phyloP scores from a whole-genome alignment of 2,797 vertebrate genomes.

The Phoeniculus purpureus region DNA sequence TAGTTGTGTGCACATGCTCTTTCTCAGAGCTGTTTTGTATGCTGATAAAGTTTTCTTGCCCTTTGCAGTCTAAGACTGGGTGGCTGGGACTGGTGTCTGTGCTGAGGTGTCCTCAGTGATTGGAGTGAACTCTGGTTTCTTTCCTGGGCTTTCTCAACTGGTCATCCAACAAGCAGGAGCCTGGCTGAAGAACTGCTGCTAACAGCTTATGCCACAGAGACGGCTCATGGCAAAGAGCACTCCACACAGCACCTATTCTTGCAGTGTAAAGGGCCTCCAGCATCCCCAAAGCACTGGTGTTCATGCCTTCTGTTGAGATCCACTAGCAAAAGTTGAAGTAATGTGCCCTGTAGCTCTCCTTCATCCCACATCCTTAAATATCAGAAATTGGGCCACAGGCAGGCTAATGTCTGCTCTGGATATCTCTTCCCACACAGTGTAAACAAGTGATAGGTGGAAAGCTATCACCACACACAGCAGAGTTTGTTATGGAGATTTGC shows the following conservation, averaged over 20 bases:
- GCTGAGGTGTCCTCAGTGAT: accelerated
- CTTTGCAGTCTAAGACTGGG: neutral
- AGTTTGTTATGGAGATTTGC: neutral
- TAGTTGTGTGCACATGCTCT: neutral
- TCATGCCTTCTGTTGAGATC: neutral
- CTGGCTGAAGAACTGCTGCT: neutral
- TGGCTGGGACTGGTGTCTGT: neutral
- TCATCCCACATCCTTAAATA: neutral
- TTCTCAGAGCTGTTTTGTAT: neutral
- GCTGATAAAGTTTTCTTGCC: neutral
- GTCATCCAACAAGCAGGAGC: neutral
- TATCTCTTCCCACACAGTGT: neutral
- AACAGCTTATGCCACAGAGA: neutral
- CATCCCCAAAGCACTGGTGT: neutral
- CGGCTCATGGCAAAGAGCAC: neutral
- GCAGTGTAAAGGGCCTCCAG: neutral
- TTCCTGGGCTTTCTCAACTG: neutral
- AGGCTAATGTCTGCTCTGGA: neutral
- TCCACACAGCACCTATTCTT: neutral
- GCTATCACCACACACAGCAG: neutral
- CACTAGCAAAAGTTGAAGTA: neutral
- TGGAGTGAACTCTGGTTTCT: neutral
- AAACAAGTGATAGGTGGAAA: neutral
- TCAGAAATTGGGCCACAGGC: neutral
- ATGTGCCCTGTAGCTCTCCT: neutral